Conservation (phyloP, 1,140 invertebrate species). For the Acromyrmex heyeri region DNA sequence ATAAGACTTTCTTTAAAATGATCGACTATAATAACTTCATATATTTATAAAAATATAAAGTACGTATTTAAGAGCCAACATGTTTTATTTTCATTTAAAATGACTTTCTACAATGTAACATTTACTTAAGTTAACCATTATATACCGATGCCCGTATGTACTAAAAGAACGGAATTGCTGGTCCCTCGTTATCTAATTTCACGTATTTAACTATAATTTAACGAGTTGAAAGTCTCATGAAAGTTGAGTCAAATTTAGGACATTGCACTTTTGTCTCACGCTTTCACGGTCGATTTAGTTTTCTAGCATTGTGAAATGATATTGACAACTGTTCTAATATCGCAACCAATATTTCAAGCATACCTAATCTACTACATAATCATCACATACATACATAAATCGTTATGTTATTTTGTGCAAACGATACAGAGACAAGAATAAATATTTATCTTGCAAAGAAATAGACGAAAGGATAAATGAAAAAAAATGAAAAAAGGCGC, state of each 20-base stretch:
- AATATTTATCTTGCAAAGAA: background rate
- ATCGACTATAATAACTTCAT: background rate
- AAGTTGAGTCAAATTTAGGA: slow-evolving; percentile 44
- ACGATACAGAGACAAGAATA: background rate
- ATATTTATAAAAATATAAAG: background rate
- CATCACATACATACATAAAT: background rate
- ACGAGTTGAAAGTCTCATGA: slow-evolving; percentile 15
- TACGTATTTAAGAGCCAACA: background rate
- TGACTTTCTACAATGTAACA: background rate
- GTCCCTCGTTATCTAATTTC: slow-evolving; percentile 55
- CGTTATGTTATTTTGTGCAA: background rate
- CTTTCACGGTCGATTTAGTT: slow-evolving; percentile 16
- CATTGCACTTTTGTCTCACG: slow-evolving; percentile 26
- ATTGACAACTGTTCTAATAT: background rate
- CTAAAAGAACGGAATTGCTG: slow-evolving; percentile 13
- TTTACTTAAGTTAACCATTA: background rate
- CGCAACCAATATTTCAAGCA: background rate
- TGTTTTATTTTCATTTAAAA: slow-evolving; percentile 16
- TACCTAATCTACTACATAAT: background rate
- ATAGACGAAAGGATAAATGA: background rate
- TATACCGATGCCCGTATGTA: slow-evolving; percentile 70
- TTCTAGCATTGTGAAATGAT: background rate
- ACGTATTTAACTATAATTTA: slow-evolving; percentile 13
- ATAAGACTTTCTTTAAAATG: background rate
- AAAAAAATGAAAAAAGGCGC: background rate